Evolutionary conservation across 2,797 vertebrate genomes (phyloP).

Genomic region (Synanceia verrucosa): DNA sequence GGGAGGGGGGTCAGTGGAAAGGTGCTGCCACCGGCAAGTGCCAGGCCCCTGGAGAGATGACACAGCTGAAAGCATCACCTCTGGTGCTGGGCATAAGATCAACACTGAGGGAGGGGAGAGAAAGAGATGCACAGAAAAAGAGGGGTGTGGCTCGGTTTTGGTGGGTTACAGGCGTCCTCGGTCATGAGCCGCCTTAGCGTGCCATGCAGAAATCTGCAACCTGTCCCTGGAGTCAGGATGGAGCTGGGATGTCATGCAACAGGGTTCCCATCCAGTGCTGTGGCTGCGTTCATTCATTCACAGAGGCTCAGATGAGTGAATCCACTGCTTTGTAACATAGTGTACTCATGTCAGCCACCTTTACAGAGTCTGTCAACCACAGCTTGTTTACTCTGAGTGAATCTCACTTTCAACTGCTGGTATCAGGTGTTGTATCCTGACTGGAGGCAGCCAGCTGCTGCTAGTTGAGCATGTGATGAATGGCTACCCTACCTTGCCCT

Average conservation of each 20-base stretch:
- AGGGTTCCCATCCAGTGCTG: conserved; percentile 25
- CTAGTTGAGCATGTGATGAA: conserved; percentile 37
- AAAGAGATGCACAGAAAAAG: background rate
- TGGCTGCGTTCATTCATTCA: conserved; percentile 15
- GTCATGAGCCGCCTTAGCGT: background rate
- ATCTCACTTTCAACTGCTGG: no score
- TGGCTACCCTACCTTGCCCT: conserved; percentile 16
- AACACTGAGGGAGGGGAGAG: background rate
- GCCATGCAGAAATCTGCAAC: conserved; percentile 13
- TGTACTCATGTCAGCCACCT: conserved; percentile 35
- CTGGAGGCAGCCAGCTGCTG: conserved; percentile 24
- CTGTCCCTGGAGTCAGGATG: background rate
- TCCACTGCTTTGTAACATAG: conserved; percentile 12
- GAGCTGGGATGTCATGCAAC: conserved; percentile 31
- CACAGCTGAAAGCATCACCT: conserved; percentile 51
- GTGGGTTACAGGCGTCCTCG: conserved; percentile 7
- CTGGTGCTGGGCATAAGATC: background rate
- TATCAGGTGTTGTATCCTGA: background rate
- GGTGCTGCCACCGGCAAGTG: conserved; percentile 41
- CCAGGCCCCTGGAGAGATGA: conserved; percentile 53
- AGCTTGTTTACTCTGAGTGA: conserved; percentile 17
- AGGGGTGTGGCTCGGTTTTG: conserved; percentile 64
- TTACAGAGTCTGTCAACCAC: conserved; percentile 22
- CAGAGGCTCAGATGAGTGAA: background rate
- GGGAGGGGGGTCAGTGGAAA: conserved; percentile 7